A percentile compares a stretch with the other conserved stretches of the same genome.
phyloP scores from a whole-genome alignment of 1,140 invertebrate species.

The Drosophila erecta region DNA sequence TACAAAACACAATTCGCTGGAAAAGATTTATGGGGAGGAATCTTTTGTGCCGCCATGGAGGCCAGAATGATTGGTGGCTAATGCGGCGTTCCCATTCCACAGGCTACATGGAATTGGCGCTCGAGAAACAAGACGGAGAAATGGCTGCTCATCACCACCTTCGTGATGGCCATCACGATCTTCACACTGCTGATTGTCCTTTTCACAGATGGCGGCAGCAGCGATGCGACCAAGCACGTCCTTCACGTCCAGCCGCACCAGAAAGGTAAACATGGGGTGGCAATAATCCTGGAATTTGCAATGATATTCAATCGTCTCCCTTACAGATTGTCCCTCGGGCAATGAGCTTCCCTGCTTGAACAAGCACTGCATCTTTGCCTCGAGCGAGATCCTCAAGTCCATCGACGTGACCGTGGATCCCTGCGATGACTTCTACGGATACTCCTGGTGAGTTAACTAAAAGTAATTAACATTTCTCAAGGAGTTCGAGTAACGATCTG shows the following conservation, averaged over 20 bases:
- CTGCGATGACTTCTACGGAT: constrained; percentile 98
- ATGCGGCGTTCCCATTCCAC: background rate
- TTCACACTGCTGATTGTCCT: constrained; percentile 84
- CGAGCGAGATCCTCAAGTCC: constrained; percentile 93
- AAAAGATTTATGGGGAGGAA: constrained; percentile 1
- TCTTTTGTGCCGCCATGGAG: constrained; percentile 11
- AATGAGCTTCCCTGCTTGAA: constrained; percentile 88
- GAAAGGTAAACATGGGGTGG: constrained; percentile 39
- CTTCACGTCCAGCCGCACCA: constrained; percentile 72
- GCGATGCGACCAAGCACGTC: constrained; percentile 70
- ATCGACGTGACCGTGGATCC: constrained; percentile 93
- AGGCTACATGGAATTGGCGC: constrained; percentile 85
- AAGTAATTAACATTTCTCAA: background rate
- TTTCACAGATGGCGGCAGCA: constrained; percentile 47
- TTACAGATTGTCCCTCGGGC: constrained; percentile 47
- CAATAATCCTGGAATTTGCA: too few relatives aligned
- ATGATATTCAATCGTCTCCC: background rate
- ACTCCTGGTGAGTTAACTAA: constrained; percentile 88
- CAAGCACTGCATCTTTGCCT: constrained; percentile 93
- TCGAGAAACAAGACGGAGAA: constrained; percentile 86
- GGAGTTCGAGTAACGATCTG: background rate
- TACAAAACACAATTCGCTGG: constrained; percentile 22
- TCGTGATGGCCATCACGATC: constrained; percentile 75
- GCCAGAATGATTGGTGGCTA: constrained; percentile 27
- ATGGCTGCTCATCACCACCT: constrained; percentile 84